Conservation (phyloP, 2,113 vertebrate species). For the Macquaria australasica region DNA sequence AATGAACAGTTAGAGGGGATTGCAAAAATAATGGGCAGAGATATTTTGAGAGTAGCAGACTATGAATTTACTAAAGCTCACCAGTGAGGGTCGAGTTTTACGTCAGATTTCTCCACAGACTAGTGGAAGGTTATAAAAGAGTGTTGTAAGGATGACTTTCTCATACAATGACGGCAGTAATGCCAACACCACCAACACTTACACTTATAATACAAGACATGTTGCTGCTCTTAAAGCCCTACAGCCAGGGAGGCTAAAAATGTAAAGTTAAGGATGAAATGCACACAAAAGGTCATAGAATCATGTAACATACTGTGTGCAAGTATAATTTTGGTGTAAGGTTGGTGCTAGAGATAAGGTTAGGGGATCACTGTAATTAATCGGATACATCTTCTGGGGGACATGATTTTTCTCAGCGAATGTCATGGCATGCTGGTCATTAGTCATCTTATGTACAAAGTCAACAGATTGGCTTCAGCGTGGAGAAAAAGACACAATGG, state of each 20-base stretch:
- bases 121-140: slow-evolving; percentile 13
- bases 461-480: not conserved
- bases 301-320: too few relatives aligned
- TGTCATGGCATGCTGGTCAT: not conserved
- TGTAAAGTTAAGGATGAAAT: not conserved
- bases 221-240: not conserved
- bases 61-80: not conserved
- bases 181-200: not conserved
- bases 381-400: not conserved
- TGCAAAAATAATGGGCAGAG: slow-evolving; percentile 23
- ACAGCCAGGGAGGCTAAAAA: not conserved
- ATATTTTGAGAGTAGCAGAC: slow-evolving; percentile 11
- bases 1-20: slow-evolving; percentile 34
- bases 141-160: not conserved
- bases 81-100: not conserved
- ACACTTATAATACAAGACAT: not conserved
- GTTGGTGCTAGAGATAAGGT: not conserved
- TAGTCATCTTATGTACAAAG: not conserved
- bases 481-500: not conserved
- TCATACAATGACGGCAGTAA: not conserved
- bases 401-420: not conserved
- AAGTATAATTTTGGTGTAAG: not conserved
- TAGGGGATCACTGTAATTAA: not conserved
- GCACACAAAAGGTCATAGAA: not conserved
- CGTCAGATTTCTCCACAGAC: not conserved